Conservation (phyloP, 2,888 invertebrate genomes). For the Lepeophtheirus nordmannii region DNA sequence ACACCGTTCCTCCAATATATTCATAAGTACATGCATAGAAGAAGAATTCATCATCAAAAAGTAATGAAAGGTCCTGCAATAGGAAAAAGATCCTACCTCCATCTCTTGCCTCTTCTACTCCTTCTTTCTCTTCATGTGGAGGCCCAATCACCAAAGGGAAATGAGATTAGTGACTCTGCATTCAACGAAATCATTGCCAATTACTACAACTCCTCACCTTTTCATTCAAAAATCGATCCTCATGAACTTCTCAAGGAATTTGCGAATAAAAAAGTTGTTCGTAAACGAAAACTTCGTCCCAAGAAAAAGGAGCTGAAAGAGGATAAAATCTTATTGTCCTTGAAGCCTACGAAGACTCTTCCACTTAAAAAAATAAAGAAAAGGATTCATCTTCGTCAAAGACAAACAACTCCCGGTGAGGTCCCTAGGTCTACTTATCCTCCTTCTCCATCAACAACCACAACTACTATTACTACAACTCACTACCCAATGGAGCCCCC, state of each 20-base stretch:
- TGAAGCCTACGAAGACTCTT: background rate
- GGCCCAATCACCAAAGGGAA: background rate
- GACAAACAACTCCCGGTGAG: background rate
- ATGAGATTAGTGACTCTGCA: background rate
- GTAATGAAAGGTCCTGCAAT: too few species aligned
- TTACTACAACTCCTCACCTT: background rate
- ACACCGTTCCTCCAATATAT: too few species aligned
- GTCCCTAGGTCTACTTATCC: too few species aligned
- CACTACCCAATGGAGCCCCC: background rate
- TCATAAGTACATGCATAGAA: too few species aligned
- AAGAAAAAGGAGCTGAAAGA: background rate
- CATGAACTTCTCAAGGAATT: background rate
- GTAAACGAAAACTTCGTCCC: background rate
- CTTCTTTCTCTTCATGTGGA: background rate
- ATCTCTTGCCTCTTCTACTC: background rate
- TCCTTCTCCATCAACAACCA: background rate
- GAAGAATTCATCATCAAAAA: too few species aligned
- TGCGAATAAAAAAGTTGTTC: background rate
- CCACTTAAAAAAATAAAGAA: background rate
- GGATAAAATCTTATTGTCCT: background rate
- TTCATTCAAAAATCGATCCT: background rate
- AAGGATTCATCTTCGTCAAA: background rate
- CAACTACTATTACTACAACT: background rate
- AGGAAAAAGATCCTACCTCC: too few species aligned
- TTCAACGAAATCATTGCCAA: conserved; percentile 4